phyloP scores from a whole-genome alignment of 2,113 vertebrate genomes.

The Brachypteracias leptosomus region DNA sequence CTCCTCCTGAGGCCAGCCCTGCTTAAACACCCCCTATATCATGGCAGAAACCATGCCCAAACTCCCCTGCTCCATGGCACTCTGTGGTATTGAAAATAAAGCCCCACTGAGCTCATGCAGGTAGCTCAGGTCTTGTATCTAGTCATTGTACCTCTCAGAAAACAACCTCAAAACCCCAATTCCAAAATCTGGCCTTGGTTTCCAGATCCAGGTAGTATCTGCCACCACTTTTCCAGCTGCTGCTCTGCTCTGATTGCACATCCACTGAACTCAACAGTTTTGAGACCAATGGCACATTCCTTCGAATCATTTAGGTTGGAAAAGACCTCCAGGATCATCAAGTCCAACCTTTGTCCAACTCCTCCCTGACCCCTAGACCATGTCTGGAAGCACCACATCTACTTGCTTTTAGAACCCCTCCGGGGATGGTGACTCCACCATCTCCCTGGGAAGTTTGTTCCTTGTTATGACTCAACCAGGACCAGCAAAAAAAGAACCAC shows the following conservation, averaged over 20 bases:
- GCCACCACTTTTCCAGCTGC: background rate
- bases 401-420: no score
- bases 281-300: background rate
- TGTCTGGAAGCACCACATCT: no score
- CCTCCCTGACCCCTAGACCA: no score
- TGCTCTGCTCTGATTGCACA: background rate
- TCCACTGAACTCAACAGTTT: background rate
- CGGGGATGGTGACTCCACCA: no score
- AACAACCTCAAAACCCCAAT: background rate
- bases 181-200: background rate
- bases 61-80: no score
- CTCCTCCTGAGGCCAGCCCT: background rate
- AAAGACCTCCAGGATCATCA: no score
- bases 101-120: accelerated
- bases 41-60: background rate
- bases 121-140: background rate
- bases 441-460: no score
- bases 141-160: background rate
- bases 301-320: no score
- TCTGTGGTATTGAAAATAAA: background rate
- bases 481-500: background rate
- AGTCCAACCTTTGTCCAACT: no score
- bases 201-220: background rate
- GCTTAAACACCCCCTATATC: background rate
- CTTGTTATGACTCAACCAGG: background rate